Percentiles rank a stretch among this genome's conserved stretches.
These are phyloP conservation scores for Macquaria australasica DNA, from an alignment of 2,113 vertebrate species.

Conservation along the genomic window DNA sequence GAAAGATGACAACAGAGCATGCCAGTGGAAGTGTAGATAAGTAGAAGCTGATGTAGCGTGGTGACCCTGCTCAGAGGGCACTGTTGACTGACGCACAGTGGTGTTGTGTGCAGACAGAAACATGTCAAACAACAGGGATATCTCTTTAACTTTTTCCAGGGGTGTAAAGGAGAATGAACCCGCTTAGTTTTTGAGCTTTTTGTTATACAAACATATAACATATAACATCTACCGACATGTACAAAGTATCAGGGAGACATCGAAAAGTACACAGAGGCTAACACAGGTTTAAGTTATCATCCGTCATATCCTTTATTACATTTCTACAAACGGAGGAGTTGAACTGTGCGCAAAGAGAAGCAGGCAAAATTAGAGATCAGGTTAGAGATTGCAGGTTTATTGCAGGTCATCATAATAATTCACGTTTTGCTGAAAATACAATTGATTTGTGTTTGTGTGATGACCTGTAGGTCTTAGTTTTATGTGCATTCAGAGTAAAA, in stretches of 20 bases:
- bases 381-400: no score
- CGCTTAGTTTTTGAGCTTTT: neutral
- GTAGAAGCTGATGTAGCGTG: constrained; percentile 70
- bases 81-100: constrained; percentile 64
- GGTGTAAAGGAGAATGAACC: neutral
- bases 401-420: neutral
- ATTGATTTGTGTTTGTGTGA: neutral
- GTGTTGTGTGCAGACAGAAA: constrained; percentile 55
- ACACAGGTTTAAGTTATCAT: neutral
- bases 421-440: neutral
- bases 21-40: constrained; percentile 62
- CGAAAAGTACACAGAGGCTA: neutral
- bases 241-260: neutral
- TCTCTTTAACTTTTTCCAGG: constrained; percentile 45
- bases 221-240: neutral
- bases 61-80: constrained; percentile 65
- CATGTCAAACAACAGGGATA: constrained; percentile 24
- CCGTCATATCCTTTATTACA: neutral
- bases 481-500: neutral
- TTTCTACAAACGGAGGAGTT: neutral
- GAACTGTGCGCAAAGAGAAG: neutral
- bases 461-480: neutral
- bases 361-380: neutral
- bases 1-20: constrained; percentile 40
- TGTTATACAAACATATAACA: neutral